Conservation (phyloP, 1,140 invertebrate genomes). For the Teleogryllus occipitalis region DNA sequence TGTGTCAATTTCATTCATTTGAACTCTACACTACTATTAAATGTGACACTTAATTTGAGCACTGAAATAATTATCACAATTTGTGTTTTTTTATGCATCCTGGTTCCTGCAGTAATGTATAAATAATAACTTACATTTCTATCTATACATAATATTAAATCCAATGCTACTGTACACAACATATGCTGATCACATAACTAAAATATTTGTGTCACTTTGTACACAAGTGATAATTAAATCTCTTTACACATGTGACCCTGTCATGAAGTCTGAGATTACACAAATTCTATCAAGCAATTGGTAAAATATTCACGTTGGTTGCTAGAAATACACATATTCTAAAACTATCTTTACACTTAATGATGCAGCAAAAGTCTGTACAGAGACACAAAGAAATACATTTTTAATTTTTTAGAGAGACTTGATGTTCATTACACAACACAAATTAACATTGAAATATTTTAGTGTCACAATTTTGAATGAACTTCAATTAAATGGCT, state of each 20-base stretch:
- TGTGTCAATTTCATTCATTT: too few relatives aligned
- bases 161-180: background rate
- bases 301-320: background rate
- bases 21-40: background rate
- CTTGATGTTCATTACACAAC: too few relatives aligned
- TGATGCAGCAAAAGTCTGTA: too few relatives aligned
- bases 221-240: background rate
- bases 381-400: too few relatives aligned
- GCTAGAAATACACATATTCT: background rate
- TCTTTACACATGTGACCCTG: background rate
- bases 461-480: too few relatives aligned
- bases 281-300: background rate
- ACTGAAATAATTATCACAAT: background rate
- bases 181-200: background rate
- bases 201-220: background rate
- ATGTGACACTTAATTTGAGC: background rate
- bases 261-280: background rate
- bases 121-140: background rate
- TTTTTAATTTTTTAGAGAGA: too few relatives aligned
- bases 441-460: too few relatives aligned
- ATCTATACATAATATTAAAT: background rate
- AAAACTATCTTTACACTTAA: too few relatives aligned
- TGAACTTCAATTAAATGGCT: too few relatives aligned
- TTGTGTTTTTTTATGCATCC: background rate
- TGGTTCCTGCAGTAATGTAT: background rate